Evolutionary conservation across 2,113 vertebrate species (phyloP), one percentile per base, ranked within the genome.

Genomic region (Balaeniceps rex): DNA sequence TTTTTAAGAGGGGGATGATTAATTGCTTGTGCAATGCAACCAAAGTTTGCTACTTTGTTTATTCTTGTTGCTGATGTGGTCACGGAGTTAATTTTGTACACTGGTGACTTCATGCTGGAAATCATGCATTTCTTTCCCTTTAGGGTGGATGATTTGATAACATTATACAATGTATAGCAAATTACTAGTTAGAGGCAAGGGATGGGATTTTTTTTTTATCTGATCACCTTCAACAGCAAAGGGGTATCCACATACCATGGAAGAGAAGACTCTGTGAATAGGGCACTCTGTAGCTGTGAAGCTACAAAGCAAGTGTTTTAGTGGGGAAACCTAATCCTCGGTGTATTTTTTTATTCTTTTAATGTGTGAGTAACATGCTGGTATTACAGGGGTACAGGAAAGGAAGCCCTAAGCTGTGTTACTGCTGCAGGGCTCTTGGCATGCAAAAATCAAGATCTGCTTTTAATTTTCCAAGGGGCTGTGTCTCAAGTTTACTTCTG

Each of bases 91-190:
- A 92, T 91, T 94, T 90, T 80, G 60, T 72, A 44, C 57, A 12
- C 38, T 42, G 18, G 33, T 63, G 85, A 52, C 33, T 54, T 94
- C 47, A 42, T 84, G 90, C 81, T 82, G 65, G 71, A 94, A 71
- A 65, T 71, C 7, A 12, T 22, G 9, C 13, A 8, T 66, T 61
- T 82, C 66, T 83, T 92, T 77, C 12, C 57, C 75, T 93, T 93
- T 87, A 44, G 77, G 31, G 58, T 94, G 22, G 75, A 83, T 83
- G 68, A 42, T 83, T 89, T 94, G 83, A 64, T 84, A 78, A 69
- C 90, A 31, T 75, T 97, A 58, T 96, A 69, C 46, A 94, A 83
- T 94, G 65, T 93, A 46, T 88, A 77, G 92, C 71, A 97, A 97
- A 96, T 96, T 94, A 60, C 71, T 97, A 72, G 94, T 91, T 95